phyloP scores from a whole-genome alignment of 2,888 invertebrate species.

The Teleiodes luculella region DNA sequence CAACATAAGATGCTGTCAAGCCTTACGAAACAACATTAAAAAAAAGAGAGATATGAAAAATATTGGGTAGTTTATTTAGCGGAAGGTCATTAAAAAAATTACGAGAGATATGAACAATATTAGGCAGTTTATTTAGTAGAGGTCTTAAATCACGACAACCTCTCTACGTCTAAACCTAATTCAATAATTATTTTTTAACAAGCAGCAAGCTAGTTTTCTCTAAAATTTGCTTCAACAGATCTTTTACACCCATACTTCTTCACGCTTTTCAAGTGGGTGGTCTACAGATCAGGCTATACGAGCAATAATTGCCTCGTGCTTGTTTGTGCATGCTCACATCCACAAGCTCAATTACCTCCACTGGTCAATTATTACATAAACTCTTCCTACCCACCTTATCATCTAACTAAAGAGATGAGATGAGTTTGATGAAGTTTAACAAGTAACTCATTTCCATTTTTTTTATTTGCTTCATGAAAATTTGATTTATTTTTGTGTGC shows the following conservation, averaged over 20 bases:
- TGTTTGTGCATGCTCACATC: constrained; percentile 46
- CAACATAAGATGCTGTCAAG: too few relatives aligned
- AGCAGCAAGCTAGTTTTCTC: background rate
- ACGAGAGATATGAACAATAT: too few relatives aligned
- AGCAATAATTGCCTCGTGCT: constrained; percentile 52
- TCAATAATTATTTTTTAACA: constrained; percentile 7
- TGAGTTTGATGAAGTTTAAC: background rate
- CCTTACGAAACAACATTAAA: too few relatives aligned
- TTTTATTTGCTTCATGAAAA: too few relatives aligned
- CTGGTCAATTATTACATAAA: constrained; percentile 55
- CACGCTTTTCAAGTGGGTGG: constrained; percentile 42
- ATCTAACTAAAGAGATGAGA: background rate
- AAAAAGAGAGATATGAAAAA: too few relatives aligned
- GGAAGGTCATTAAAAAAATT: too few relatives aligned
- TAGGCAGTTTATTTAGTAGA: too few relatives aligned
- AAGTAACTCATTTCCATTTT: background rate
- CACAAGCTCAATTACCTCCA: constrained; percentile 53
- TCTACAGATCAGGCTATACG: constrained; percentile 41
- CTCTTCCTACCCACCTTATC: constrained; percentile 39
- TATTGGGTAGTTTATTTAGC: too few relatives aligned
- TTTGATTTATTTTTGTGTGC: too few relatives aligned
- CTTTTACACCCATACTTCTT: background rate
- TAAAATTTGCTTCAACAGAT: background rate
- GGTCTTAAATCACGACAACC: too few relatives aligned
- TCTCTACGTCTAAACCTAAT: too few relatives aligned